Evolutionary conservation across 2,797 vertebrate genomes (phyloP), one percentile per base, ranked within the genome.

Genomic region (Sitta carolinensis): DNA sequence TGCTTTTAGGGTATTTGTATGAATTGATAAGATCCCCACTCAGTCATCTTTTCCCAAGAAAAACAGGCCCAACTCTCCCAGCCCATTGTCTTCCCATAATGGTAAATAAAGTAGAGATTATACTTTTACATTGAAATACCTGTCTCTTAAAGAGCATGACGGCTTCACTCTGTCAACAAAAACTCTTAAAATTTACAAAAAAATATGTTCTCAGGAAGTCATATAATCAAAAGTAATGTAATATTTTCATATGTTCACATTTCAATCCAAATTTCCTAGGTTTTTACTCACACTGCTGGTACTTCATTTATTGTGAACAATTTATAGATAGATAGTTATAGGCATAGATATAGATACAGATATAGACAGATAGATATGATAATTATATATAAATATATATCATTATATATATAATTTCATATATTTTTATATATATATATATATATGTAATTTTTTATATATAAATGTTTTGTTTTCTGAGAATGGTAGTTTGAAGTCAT

Each of bases 31-130:
- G 20, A 40, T 16, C 3, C 15, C 14, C 7, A 12, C n/a, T 62
- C 0, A 0, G 4, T 43, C 27, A 43, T n/a, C 19, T 32, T 48
- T n/a, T 32, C 21, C 10, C 34, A 52, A 51, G 23, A 36, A 18
- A 64, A 64, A 27, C 2, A 77, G 5, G 13, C 5, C 12, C 6
- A 40, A 5, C 10, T 40, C 23, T 50, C 20, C 30, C 13, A 51
- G 12, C 4, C 6, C 19, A 30, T 26, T 57, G 12, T 52, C 36
- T 84, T 72, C 36, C n/a, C 13, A 8, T 23, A 58, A 40, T 6
- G 70, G 40, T 57, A 79, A 80, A 80, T 58, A 87, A 16, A 83
- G 6, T 26, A 78, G 21, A 87, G 29, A 23, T 83, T 67, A 13
- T 23, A 64, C 2, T 6, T 69, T 75, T 63, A 12, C 22, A 54